Evolutionary conservation across 2,888 invertebrate species (phyloP).

Genomic region (Autographa gamma): DNA sequence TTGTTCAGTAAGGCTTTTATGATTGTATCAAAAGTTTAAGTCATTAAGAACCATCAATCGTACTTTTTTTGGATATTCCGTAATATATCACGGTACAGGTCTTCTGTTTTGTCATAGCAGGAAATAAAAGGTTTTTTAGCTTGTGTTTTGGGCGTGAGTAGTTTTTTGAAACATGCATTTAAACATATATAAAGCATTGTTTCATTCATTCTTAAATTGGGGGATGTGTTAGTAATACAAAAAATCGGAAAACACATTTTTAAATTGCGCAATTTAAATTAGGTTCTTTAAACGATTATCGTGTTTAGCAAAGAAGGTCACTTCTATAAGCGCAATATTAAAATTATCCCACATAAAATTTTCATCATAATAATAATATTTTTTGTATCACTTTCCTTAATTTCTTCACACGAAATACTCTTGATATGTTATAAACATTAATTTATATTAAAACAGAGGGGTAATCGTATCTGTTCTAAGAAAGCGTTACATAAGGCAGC

Average conservation of each 20-base stretch:
- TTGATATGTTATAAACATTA: constrained; percentile 14
- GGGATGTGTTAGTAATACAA: neutral
- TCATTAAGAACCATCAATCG: constrained; percentile 2
- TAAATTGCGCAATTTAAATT: no score
- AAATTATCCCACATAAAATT: no score
- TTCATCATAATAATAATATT: no score
- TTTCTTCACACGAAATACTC: neutral
- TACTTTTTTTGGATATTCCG: neutral
- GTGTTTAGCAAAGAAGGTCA: no score
- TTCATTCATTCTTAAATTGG: no score
- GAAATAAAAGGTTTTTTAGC: neutral
- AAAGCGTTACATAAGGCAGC: constrained; percentile 71
- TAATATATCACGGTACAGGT: neutral
- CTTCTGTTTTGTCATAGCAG: constrained; percentile 4
- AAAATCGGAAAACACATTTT: no score
- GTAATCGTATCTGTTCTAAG: constrained; percentile 62
- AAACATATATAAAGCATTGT: neutral
- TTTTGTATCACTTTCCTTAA: no score
- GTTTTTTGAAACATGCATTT: neutral
- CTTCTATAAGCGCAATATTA: no score
- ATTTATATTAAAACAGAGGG: constrained; percentile 46
- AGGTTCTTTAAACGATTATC: no score
- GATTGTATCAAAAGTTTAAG: neutral
- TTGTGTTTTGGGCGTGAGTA: neutral
- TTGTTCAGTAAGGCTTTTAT: neutral